Percentiles rank a stretch among this genome's conserved stretches.
Conservation (phyloP, 2,113 vertebrate genomes). For the Furnarius figulus region DNA sequence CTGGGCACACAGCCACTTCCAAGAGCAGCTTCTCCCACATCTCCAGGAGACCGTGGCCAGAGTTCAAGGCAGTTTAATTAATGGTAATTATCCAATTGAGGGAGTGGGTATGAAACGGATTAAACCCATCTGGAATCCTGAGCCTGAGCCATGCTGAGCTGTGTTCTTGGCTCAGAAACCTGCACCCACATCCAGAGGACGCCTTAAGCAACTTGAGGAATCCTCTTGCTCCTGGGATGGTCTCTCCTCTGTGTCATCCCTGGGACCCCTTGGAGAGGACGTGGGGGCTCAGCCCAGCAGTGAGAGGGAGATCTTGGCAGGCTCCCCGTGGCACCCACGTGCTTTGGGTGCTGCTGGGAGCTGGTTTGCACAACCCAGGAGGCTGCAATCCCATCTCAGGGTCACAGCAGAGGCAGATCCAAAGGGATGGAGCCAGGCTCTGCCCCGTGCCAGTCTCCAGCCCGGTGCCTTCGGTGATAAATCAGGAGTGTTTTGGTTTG, state of each 20-base stretch:
- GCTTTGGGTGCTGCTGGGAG: neutral
- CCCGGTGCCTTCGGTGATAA: neutral
- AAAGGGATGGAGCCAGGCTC: neutral
- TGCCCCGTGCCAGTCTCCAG: neutral
- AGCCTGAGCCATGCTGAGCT: neutral
- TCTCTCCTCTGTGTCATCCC: neutral
- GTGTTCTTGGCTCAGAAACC: neutral
- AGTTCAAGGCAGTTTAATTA: constrained; percentile 26
- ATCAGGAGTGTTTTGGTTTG: neutral
- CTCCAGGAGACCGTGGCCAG: neutral
- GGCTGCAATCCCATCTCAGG: neutral
- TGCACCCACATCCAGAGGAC: neutral
- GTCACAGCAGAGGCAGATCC: neutral
- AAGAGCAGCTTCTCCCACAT: neutral
- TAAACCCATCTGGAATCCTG: neutral
- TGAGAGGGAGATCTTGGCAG: neutral
- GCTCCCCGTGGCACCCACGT: fast-evolving
- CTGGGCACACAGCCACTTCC: fast-evolving
- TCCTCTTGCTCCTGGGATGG: neutral
- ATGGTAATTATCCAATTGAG: neutral
- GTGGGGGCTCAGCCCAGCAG: neutral
- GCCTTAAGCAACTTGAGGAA: neutral
- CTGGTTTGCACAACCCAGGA: neutral
- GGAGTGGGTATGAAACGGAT: neutral
- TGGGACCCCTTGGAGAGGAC: neutral